Percentiles rank a stretch among this genome's conserved stretches.
Conservation (phyloP, 1,140 invertebrate genomes). For the Delia radicum region DNA sequence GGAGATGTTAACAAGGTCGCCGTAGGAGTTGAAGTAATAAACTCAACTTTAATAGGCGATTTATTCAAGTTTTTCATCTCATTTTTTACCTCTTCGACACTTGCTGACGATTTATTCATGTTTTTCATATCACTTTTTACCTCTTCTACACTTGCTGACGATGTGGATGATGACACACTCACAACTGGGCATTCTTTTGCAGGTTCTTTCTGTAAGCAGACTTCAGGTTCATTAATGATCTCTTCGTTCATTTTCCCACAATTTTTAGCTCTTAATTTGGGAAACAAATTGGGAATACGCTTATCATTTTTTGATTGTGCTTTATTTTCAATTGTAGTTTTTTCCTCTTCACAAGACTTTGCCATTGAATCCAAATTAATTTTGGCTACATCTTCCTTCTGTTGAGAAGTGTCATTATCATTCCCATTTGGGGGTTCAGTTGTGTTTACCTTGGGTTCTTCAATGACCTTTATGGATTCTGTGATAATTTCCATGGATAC, state of each 20-base stretch:
- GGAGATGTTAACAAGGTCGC: background rate
- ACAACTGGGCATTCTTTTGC: background rate
- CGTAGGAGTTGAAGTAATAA: background rate
- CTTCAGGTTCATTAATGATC: background rate
- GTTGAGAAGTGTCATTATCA: background rate
- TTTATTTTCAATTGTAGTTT: background rate
- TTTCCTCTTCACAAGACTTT: background rate
- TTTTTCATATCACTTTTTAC: background rate
- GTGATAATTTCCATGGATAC: background rate
- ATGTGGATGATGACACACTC: background rate
- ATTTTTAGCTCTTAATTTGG: constrained; percentile 17
- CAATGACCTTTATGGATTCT: background rate
- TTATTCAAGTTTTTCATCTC: background rate
- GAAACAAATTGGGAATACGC: constrained; percentile 8
- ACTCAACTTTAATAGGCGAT: background rate
- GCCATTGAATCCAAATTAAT: background rate
- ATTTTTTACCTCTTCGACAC: background rate
- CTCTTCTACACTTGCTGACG: background rate
- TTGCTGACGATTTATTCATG: background rate
- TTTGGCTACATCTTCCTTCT: constrained; percentile 27
- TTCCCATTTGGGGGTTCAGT: constrained; percentile 24
- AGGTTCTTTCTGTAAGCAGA: background rate
- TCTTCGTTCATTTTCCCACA: constrained; percentile 1
- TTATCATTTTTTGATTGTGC: constrained; percentile 16
- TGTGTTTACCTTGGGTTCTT: background rate